phyloP scores from a whole-genome alignment of 2,888 invertebrate species.

The Cynaeus angustus region DNA sequence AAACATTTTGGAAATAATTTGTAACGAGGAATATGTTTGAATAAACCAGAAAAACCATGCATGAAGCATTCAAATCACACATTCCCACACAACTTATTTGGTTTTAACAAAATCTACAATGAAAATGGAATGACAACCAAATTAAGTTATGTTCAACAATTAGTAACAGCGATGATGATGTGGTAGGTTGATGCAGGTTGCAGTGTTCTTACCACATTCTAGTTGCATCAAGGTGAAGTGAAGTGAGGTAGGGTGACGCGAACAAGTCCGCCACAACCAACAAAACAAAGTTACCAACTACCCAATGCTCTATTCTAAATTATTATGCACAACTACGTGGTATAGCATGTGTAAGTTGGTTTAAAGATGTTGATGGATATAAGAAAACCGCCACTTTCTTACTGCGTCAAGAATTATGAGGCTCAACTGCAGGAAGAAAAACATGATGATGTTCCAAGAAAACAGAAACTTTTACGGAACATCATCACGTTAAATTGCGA shows the following conservation, averaged over 20 bases:
- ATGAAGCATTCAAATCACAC: conserved; percentile 64
- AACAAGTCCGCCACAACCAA: conserved; percentile 72
- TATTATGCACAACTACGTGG: conserved; percentile 67
- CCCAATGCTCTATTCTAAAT: conserved; percentile 69
- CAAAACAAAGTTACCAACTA: conserved; percentile 73
- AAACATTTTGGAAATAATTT: conserved; percentile 57
- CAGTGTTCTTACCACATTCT: conserved; percentile 73
- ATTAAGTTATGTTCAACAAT: conserved; percentile 33
- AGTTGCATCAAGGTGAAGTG: conserved; percentile 72
- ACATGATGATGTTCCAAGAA: not conserved
- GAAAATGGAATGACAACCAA: conserved; percentile 9
- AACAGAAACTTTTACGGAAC: not conserved
- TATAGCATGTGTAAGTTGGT: conserved; percentile 51
- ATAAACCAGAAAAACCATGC: conserved; percentile 63
- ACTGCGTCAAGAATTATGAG: not conserved
- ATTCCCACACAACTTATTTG: conserved; percentile 56
- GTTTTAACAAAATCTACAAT: conserved; percentile 4
- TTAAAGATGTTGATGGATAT: conserved; percentile 15
- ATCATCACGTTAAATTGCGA: not conserved
- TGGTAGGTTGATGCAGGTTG: conserved; percentile 61
- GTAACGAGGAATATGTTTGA: conserved; percentile 55
- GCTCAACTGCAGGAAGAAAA: not conserved
- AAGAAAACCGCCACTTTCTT: conserved; percentile 15
- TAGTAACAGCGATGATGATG: conserved; percentile 46
- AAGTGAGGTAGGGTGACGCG: conserved; percentile 71